A percentile compares a stretch with the other conserved stretches of the same genome.
Evolutionary conservation across 2,888 invertebrate genomes (phyloP).

Genomic region (Epinotia bilunana): DNA sequence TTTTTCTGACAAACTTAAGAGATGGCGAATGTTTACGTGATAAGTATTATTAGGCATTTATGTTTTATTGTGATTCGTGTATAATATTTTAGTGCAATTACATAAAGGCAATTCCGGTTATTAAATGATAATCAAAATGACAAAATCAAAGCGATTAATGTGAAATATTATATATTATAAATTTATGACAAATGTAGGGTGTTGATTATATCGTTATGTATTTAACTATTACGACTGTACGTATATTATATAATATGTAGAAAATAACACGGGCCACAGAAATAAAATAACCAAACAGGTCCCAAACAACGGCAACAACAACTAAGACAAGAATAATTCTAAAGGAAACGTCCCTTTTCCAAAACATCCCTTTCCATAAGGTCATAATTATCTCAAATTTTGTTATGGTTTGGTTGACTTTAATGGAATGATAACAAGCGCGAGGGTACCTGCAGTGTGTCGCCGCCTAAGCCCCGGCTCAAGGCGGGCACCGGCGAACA

Average conservation of each 20-base stretch:
- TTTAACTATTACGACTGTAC: too few species aligned
- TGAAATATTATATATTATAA: too few species aligned
- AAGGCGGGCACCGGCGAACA: slow-evolving; percentile 59
- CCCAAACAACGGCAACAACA: not conserved
- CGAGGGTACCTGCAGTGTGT: slow-evolving; percentile 45
- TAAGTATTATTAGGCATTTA: not conserved
- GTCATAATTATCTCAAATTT: not conserved
- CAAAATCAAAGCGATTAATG: too few species aligned
- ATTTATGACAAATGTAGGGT: too few species aligned
- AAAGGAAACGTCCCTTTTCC: not conserved
- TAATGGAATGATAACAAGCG: slow-evolving; percentile 41
- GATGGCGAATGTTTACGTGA: not conserved
- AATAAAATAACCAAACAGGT: not conserved
- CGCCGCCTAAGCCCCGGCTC: slow-evolving; percentile 61
- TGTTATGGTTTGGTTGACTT: slow-evolving; percentile 17
- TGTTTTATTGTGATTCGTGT: not conserved
- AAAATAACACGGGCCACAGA: not conserved
- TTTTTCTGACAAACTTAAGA: slow-evolving; percentile 1
- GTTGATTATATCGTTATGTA: too few species aligned
- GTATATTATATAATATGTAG: too few species aligned
- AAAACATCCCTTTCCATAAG: slow-evolving; percentile 2
- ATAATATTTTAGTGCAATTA: too few species aligned
- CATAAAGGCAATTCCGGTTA: too few species aligned
- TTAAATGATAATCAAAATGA: too few species aligned
- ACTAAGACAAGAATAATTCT: not conserved